phyloP scores from a whole-genome alignment of 2,113 vertebrate species.

The Varanus salvator region DNA sequence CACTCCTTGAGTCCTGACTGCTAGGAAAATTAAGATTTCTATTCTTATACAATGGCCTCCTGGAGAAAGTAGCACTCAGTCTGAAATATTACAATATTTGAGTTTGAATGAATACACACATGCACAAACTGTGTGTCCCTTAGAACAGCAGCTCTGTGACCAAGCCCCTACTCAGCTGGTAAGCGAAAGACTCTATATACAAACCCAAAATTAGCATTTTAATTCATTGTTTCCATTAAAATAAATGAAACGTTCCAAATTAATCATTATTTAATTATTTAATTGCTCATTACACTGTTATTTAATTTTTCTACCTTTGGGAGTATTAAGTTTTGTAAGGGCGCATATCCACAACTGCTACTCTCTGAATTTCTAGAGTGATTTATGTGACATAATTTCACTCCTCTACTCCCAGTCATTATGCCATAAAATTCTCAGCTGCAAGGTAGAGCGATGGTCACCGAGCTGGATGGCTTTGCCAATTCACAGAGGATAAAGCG shows the following conservation, averaged over 20 bases:
- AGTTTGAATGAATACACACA: neutral
- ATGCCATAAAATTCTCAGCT: too few species aligned
- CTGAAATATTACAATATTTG: neutral
- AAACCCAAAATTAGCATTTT: neutral
- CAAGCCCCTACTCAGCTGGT: neutral
- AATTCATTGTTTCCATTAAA: too few species aligned
- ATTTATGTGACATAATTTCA: neutral
- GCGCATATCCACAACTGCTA: neutral
- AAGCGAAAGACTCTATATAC: neutral
- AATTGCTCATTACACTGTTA: too few species aligned
- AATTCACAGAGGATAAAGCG: too few species aligned
- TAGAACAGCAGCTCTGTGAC: neutral
- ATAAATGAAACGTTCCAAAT: too few species aligned
- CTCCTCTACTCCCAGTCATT: neutral
- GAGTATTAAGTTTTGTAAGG: neutral
- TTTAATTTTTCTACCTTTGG: neutral
- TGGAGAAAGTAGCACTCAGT: neutral
- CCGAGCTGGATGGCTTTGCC: too few species aligned
- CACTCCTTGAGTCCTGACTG: neutral
- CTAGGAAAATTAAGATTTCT: neutral
- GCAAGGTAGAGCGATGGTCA: too few species aligned
- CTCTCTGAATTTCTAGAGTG: neutral
- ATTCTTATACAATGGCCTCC: neutral
- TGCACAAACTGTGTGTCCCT: too few species aligned
- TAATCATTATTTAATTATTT: too few species aligned